These are phyloP conservation scores for Sisor rabdophorus DNA, from an alignment of 2,113 vertebrate species.

Conservation along the genomic window DNA sequence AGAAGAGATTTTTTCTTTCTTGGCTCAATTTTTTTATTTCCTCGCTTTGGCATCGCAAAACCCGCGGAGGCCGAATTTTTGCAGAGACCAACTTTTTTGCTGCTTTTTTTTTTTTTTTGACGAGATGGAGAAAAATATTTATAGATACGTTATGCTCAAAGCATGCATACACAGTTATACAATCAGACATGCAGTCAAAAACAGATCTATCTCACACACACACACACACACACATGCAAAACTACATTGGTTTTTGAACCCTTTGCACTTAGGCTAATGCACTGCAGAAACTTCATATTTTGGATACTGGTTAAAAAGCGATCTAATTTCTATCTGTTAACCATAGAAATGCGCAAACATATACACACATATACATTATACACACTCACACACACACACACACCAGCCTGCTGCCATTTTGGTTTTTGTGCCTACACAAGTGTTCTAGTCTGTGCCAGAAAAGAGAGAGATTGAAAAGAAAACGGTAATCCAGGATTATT, in stretches of 20 bases:
- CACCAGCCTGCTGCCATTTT: conserved; percentile 80
- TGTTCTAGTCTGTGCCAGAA: conserved; percentile 73
- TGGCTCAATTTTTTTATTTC: conserved; percentile 47
- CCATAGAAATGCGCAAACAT: conserved; percentile 45
- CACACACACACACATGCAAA: neutral
- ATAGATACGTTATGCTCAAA: conserved; percentile 78
- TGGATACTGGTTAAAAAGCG: conserved; percentile 28
- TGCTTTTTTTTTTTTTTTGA: conserved; percentile 76
- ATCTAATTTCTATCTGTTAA: conserved; percentile 38
- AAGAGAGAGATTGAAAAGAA: conserved; percentile 58
- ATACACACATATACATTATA: conserved; percentile 62
- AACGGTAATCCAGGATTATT: conserved; percentile 78
- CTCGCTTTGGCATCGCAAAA: conserved; percentile 65
- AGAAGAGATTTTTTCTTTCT: conserved; percentile 57
- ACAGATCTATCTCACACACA: conserved; percentile 18
- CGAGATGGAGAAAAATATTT: conserved; percentile 67
- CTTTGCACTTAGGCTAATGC: conserved; percentile 44
- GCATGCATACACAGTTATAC: conserved; percentile 72
- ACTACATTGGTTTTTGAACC: conserved; percentile 35
- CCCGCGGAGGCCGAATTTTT: conserved; percentile 67
- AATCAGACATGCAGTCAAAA: conserved; percentile 51
- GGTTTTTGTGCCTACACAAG: conserved; percentile 80
- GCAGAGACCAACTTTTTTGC: conserved; percentile 77
- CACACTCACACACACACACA: too few relatives aligned
- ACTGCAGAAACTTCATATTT: conserved; percentile 63